These are phyloP conservation scores for Chionomys nivalis DNA, from an alignment of 2,113 vertebrate genomes.

Conservation along the genomic window DNA sequence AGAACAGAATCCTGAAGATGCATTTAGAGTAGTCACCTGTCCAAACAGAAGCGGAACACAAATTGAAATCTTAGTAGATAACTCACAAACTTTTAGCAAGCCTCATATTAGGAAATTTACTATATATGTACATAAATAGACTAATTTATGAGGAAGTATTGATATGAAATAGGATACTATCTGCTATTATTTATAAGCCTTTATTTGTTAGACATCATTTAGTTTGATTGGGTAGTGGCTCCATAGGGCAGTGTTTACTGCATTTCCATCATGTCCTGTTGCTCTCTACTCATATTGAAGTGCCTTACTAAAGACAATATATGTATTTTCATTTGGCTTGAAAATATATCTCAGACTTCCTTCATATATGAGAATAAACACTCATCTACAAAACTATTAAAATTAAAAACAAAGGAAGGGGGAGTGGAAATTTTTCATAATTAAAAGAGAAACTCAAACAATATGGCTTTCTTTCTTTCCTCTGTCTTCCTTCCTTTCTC, in stretches of 20 bases:
- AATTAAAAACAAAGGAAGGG: not conserved
- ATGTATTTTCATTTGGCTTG: conserved; percentile 2
- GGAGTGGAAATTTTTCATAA: not conserved
- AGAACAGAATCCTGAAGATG: not conserved
- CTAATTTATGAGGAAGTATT: conserved; percentile 7
- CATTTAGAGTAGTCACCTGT: conserved; percentile 7
- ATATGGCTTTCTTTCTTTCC: not conserved
- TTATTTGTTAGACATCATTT: not conserved
- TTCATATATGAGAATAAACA: conserved; percentile 15
- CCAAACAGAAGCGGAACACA: not conserved
- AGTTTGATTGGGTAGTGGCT: not conserved
- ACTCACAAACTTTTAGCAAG: not conserved
- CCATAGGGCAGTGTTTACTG: not conserved
- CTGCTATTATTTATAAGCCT: not conserved
- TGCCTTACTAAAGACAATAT: not conserved
- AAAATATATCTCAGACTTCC: conserved; percentile 28
- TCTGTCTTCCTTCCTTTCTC: too few species aligned
- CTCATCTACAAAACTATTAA: conserved; percentile 19
- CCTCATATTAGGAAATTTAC: not conserved
- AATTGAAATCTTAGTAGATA: not conserved
- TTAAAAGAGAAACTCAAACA: not conserved
- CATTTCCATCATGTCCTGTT: not conserved
- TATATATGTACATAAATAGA: not conserved
- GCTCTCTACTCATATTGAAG: not conserved
- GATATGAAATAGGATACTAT: not conserved